Percentiles rank a stretch among this genome's conserved stretches.
These are phyloP conservation scores for Channa striata DNA, from an alignment of 2,797 vertebrate species.

Conservation along the genomic window DNA sequence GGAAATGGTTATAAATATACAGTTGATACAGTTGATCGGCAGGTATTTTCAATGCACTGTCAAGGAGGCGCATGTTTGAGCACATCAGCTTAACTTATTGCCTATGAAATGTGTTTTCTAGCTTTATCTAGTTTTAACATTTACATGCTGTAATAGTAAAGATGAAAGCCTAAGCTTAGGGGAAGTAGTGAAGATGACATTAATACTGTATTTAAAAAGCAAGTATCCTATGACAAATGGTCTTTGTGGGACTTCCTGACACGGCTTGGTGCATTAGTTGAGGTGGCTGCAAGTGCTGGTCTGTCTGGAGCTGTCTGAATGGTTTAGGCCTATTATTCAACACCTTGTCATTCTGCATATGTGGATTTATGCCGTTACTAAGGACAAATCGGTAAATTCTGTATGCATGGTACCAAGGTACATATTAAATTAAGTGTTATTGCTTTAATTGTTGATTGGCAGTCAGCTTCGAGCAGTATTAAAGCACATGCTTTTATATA, in stretches of 20 bases:
- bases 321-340: conserved; percentile 43
- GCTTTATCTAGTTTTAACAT: conserved; percentile 21
- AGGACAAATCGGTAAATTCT: conserved; percentile 52
- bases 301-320: conserved; percentile 29
- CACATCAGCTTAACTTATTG: background rate
- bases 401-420: conserved; percentile 62
- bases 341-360: conserved; percentile 34
- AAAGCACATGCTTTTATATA: background rate
- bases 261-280: conserved; percentile 22
- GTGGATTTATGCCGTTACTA: conserved; percentile 58
- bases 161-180: conserved; percentile 32
- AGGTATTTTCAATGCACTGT: conserved; percentile 10
- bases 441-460: conserved; percentile 75
- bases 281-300: conserved; percentile 6
- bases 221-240: conserved; percentile 57
- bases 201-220: conserved; percentile 51
- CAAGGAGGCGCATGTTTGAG: too few relatives aligned
- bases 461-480: background rate
- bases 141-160: conserved; percentile 55
- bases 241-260: conserved; percentile 44
- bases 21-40: background rate
- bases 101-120: conserved; percentile 31
- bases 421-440: conserved; percentile 92
- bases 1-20: too few relatives aligned
- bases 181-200: conserved; percentile 31